Conservation (phyloP, 1,140 invertebrate species). For the Olivierus martensii region DNA sequence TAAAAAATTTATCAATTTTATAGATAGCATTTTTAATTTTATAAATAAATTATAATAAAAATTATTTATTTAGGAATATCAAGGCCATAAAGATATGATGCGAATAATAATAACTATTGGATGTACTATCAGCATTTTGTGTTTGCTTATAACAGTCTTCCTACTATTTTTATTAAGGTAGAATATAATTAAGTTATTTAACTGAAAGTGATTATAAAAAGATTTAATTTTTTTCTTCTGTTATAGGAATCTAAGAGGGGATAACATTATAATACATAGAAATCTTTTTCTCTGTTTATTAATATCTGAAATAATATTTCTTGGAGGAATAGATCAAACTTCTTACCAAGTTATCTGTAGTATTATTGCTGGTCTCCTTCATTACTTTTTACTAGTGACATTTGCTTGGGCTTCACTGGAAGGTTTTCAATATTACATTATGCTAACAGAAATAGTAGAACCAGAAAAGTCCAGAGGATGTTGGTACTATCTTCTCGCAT, state of each 20-base stretch:
- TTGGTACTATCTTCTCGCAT: conserved; percentile 72
- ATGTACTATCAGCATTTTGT: conserved; percentile 70
- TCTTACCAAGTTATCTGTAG: conserved; percentile 72
- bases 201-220: conserved; percentile 1
- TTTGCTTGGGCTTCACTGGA: conserved; percentile 70
- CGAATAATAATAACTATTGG: conserved; percentile 71
- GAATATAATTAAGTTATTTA: conserved; percentile 18
- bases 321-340: conserved; percentile 80
- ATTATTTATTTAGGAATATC: conserved; percentile 5
- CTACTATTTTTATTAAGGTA: conserved; percentile 67
- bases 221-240: neutral
- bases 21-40: neutral
- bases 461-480: conserved; percentile 38
- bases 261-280: conserved; percentile 29
- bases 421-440: conserved; percentile 89
- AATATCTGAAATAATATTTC: conserved; percentile 80
- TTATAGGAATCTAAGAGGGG: conserved; percentile 9
- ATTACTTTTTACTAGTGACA: conserved; percentile 88
- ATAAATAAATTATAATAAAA: neutral
- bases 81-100: conserved; percentile 39
- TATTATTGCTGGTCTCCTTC: conserved; percentile 74
- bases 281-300: conserved; percentile 52
- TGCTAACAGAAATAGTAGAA: conserved; percentile 90
- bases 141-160: conserved; percentile 64
- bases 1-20: conserved; percentile 1